Evolutionary conservation across 2,113 vertebrate genomes (phyloP).

Genomic region (Podarcis raffonei): DNA sequence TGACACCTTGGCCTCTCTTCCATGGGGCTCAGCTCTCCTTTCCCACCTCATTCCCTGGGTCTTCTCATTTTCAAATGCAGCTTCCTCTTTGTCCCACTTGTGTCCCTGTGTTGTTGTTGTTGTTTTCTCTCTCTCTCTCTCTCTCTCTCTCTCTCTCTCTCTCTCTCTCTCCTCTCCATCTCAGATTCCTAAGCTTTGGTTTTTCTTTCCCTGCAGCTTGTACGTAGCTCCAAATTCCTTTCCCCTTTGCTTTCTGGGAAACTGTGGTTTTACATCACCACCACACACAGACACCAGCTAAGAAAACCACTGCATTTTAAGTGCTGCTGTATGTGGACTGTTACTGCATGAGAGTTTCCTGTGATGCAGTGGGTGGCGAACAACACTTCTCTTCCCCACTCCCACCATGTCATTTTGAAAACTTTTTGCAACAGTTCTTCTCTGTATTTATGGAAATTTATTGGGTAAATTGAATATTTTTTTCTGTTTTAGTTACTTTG

Average conservation of each 20-base stretch:
- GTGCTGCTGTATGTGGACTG: background rate
- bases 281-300: background rate
- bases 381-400: too few relatives aligned
- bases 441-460: background rate
- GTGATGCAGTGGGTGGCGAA: background rate
- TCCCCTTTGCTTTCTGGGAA: background rate
- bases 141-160: background rate
- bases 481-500: background rate
- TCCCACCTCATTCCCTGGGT: background rate
- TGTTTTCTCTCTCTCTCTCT: background rate
- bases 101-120: background rate
- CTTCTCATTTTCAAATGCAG: background rate
- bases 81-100: background rate
- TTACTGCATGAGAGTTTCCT: background rate
- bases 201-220: background rate
- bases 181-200: background rate
- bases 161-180: background rate
- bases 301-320: background rate
- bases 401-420: background rate
- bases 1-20: background rate
- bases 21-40: background rate
- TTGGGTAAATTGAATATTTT: background rate
- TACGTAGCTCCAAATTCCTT: background rate
- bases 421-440: background rate
- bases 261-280: background rate